A percentile compares a stretch with the other conserved stretches of the same genome.
Evolutionary conservation across 2,113 vertebrate species (phyloP).

Genomic region (Cepphus grylle): DNA sequence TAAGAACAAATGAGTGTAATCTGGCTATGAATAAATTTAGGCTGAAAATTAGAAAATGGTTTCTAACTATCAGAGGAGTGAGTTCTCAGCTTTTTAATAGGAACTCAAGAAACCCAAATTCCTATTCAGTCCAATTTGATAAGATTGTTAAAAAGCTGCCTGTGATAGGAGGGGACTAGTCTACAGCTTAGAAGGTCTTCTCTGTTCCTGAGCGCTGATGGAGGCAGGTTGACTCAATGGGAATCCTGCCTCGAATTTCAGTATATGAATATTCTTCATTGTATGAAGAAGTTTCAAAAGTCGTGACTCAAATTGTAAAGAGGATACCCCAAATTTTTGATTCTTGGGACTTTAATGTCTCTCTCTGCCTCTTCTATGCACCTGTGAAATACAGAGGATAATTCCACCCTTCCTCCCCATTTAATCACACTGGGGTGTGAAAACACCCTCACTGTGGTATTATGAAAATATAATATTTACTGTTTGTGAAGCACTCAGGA

Average conservation of each 20-base stretch:
- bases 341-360: neutral
- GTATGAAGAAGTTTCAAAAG: neutral
- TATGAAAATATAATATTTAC: constrained; percentile 49
- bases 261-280: neutral
- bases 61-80: constrained; percentile 15
- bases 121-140: constrained; percentile 10
- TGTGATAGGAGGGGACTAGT: neutral
- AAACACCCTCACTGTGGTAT: constrained; percentile 11
- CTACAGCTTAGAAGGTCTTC: neutral
- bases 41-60: constrained; percentile 47
- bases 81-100: constrained; percentile 36
- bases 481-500: constrained; percentile 34
- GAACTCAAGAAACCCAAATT: constrained; percentile 21
- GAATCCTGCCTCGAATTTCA: neutral
- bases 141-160: constrained; percentile 34
- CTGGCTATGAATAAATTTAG: constrained; percentile 64
- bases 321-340: neutral
- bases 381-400: neutral
- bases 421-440: neutral
- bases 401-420: neutral
- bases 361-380: neutral
- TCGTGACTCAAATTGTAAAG: neutral
- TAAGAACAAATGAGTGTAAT: constrained; percentile 56
- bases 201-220: neutral
- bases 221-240: neutral